These are phyloP conservation scores for Atethmia centrago DNA, from an alignment of 2,888 invertebrate species.

Conservation along the genomic window DNA sequence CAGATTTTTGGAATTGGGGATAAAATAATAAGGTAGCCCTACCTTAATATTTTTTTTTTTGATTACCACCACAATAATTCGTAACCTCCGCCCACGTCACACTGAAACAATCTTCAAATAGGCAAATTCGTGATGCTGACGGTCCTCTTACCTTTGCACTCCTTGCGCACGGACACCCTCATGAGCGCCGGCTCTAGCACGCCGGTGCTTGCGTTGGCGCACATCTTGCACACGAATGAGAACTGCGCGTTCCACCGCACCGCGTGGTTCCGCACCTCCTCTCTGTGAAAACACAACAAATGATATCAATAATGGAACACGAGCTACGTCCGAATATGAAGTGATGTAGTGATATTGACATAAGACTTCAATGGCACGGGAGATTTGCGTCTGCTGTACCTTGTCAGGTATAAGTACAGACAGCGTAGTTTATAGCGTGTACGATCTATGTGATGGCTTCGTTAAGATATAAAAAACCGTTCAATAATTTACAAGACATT, in stretches of 20 bases:
- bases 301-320: constrained; percentile 4
- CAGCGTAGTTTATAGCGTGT: not conserved
- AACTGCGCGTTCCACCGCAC: constrained; percentile 98
- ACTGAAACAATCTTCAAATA: constrained; percentile 5
- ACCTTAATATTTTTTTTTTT: too few relatives aligned
- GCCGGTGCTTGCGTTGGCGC: constrained; percentile 98
- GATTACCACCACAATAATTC: too few relatives aligned
- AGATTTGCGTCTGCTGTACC: too few relatives aligned
- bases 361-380: not conserved
- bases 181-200: constrained; percentile 98
- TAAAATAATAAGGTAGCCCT: not conserved
- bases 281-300: constrained; percentile 89
- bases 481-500: not conserved
- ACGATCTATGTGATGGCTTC: not conserved
- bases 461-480: not conserved
- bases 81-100: not conserved
- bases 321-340: not conserved
- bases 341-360: not conserved
- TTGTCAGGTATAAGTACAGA: too few relatives aligned
- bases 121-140: not conserved
- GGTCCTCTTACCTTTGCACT: constrained; percentile 91
- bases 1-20: not conserved
- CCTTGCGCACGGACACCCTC: constrained; percentile 98
- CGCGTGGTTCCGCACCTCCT: constrained; percentile 97
- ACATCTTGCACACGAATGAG: constrained; percentile 98